These are phyloP conservation scores for Mythimna loreyi DNA, from an alignment of 2,888 invertebrate genomes.

Conservation along the genomic window DNA sequence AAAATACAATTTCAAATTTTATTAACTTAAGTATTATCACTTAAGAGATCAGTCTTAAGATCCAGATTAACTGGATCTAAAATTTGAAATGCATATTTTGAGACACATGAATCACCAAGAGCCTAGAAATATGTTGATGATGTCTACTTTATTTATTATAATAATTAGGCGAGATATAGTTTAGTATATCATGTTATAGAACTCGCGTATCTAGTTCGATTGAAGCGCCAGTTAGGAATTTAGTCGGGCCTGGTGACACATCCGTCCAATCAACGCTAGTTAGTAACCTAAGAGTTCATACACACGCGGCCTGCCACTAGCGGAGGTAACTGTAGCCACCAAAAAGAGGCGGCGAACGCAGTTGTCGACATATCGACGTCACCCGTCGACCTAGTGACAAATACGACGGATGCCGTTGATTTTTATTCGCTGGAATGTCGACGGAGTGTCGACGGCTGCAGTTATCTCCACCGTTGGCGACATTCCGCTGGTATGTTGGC, in stretches of 20 bases:
- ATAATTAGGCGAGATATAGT: slow-evolving; percentile 44
- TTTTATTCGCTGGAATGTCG: no score
- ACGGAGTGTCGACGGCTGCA: no score
- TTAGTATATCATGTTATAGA: slow-evolving; percentile 28
- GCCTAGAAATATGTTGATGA: slow-evolving; percentile 25
- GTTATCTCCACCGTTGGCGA: no score
- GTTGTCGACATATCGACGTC: no score
- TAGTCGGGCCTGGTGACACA: slow-evolving; percentile 50
- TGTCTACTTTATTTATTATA: slow-evolving; percentile 44
- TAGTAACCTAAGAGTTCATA: no score
- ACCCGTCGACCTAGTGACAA: no score
- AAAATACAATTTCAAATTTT: slow-evolving; percentile 74
- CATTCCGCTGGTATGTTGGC: no score
- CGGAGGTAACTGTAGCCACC: no score
- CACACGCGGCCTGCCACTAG: no score
- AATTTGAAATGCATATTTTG: slow-evolving; percentile 74
- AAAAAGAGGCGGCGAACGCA: no score
- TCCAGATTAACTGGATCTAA: slow-evolving; percentile 63
- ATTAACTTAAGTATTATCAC: slow-evolving; percentile 66
- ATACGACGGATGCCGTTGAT: no score
- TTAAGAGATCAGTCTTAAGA: slow-evolving; percentile 71
- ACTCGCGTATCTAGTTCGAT: slow-evolving; percentile 21
- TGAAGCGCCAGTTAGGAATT: slow-evolving; percentile 25
- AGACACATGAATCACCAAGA: slow-evolving; percentile 58
- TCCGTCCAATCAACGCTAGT: slow-evolving; percentile 52